A percentile compares a stretch with the other conserved stretches of the same genome.
phyloP scores from a whole-genome alignment of 23 tunicate genomes.

The Diplosoma virens region DNA sequence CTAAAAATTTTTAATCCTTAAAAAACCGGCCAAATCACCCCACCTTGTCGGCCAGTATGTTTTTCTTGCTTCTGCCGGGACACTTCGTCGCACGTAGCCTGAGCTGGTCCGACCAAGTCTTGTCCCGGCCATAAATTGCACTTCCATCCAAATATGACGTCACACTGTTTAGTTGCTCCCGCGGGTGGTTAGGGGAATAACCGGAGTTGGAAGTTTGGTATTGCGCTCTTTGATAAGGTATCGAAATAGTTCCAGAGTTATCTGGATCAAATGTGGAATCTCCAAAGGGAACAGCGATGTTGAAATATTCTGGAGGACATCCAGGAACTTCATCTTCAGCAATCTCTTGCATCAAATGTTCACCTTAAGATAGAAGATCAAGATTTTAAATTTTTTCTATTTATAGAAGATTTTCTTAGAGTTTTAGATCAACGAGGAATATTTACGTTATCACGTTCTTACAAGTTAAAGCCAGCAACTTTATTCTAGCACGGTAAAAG shows the following conservation, averaged over 20 bases:
- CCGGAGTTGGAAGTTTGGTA: constrained; percentile 64
- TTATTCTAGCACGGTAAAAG: too few species aligned
- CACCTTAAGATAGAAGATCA: constrained; percentile 3
- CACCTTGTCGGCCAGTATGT: constrained; percentile 25
- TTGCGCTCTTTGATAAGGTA: constrained; percentile 58
- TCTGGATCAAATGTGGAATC: constrained; percentile 57
- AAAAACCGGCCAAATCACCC: too few species aligned
- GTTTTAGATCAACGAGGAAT: too few species aligned
- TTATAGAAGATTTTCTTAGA: too few species aligned
- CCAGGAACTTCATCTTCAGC: constrained; percentile 43
- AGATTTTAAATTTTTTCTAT: too few species aligned
- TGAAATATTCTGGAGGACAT: constrained; percentile 87
- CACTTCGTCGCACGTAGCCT: constrained; percentile 20
- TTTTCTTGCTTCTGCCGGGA: constrained; percentile 3
- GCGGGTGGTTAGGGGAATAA: constrained; percentile 82
- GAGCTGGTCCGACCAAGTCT: constrained; percentile 43
- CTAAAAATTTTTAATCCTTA: too few species aligned
- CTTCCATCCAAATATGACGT: constrained; percentile 73
- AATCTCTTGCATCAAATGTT: constrained; percentile 51
- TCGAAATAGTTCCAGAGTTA: constrained; percentile 15
- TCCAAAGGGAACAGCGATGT: constrained; percentile 42
- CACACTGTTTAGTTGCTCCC: constrained; percentile 62
- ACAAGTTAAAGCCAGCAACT: too few species aligned
- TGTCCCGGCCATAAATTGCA: constrained; percentile 41
- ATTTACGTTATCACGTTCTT: too few species aligned